Evolutionary conservation across 2,888 invertebrate genomes (phyloP).

Genomic region (Molanna angustata): DNA sequence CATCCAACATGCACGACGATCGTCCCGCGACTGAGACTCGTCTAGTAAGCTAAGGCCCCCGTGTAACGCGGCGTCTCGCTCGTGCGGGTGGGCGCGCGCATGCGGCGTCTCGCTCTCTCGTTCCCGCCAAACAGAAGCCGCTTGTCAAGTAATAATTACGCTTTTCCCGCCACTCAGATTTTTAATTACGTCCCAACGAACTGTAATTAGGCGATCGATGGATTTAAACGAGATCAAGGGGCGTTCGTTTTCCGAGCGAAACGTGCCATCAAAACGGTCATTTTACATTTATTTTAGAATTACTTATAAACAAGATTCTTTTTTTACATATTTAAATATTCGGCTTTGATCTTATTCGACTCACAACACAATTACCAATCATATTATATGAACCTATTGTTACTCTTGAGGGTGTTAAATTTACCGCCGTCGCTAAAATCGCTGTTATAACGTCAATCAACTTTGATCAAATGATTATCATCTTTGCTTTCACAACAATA

Average conservation of each 20-base stretch:
- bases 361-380: too few relatives aligned
- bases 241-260: constrained; percentile 13
- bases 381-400: too few relatives aligned
- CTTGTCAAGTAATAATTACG: constrained; percentile 30
- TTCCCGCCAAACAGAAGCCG: constrained; percentile 22
- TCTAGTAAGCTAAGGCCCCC: constrained; percentile 23
- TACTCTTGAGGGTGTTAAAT: too few relatives aligned
- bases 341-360: too few relatives aligned
- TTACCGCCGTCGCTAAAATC: too few relatives aligned
- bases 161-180: constrained; percentile 32
- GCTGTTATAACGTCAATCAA: too few relatives aligned
- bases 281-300: neutral
- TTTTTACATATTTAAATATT: too few relatives aligned
- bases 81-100: neutral
- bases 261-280: neutral
- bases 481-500: too few relatives aligned
- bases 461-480: too few relatives aligned
- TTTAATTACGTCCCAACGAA: constrained; percentile 31
- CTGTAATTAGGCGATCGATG: constrained; percentile 30
- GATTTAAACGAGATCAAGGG: constrained; percentile 27
- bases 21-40: constrained; percentile 31
- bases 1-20: constrained; percentile 17
- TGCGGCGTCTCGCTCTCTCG: constrained; percentile 8
- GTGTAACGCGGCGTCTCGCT: constrained; percentile 6
- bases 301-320: too few relatives aligned